Percentiles rank a stretch among this genome's conserved stretches.
Conservation (phyloP, 2,113 vertebrate species). For the Oncorhynchus masou region DNA sequence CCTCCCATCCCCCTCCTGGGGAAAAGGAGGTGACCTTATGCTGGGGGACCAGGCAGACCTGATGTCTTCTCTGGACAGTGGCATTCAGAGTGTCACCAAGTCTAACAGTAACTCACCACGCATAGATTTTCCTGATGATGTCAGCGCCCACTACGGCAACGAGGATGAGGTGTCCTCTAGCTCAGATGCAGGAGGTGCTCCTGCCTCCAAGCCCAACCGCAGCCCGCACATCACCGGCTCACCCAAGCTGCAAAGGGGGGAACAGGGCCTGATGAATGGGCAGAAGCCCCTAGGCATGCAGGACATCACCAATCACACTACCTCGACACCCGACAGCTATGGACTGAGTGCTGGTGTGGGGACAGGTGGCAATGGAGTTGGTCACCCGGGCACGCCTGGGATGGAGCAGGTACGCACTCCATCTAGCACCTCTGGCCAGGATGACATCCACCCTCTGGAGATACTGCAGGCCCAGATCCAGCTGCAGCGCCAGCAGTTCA, state of each 20-base stretch:
- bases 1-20: conserved; percentile 91
- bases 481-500: conserved; percentile 98
- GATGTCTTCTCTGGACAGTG: conserved; percentile 92
- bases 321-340: conserved; percentile 89
- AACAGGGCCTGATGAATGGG: conserved; percentile 83
- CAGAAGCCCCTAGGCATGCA: conserved; percentile 83
- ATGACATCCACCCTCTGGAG: conserved; percentile 96
- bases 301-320: conserved; percentile 85
- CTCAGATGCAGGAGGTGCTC: conserved; percentile 81
- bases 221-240: conserved; percentile 87
- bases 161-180: conserved; percentile 97
- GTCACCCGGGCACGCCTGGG: conserved; percentile 83
- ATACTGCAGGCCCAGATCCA: conserved; percentile 99
- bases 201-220: conserved; percentile 80
- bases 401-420: conserved; percentile 90
- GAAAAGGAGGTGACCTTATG: conserved; percentile 87
- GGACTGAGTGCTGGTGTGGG: conserved; percentile 80
- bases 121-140: conserved; percentile 92
- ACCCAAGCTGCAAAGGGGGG: conserved; percentile 84
- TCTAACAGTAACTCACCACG: conserved; percentile 88
- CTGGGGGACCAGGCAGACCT: conserved; percentile 92
- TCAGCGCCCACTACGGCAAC: conserved; percentile 85
- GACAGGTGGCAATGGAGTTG: conserved; percentile 71
- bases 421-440: conserved; percentile 85
- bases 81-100: conserved; percentile 91